Conservation (phyloP, 2,113 vertebrate genomes). For the Oncorhynchus gorbuscha region DNA sequence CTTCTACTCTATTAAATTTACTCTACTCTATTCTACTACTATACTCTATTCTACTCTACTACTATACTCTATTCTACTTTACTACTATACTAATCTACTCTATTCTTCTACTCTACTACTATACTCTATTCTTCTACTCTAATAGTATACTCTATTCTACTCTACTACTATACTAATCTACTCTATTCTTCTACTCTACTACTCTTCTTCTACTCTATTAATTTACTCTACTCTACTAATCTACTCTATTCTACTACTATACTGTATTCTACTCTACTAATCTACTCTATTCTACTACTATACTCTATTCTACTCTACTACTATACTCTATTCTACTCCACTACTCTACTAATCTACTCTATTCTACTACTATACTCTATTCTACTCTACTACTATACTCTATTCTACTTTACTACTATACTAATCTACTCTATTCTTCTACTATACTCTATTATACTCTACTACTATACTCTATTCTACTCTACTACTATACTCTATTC, state of each 20-base stretch:
- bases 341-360: too few relatives aligned
- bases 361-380: background rate
- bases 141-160: background rate
- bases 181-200: slow-evolving; percentile 55
- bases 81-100: too few relatives aligned
- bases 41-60: too few relatives aligned
- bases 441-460: background rate
- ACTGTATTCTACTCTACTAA: too few relatives aligned
- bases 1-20: too few relatives aligned
- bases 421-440: background rate
- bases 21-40: too few relatives aligned
- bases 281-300: too few relatives aligned
- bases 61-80: too few relatives aligned
- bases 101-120: too few relatives aligned
- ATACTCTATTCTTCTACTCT: background rate
- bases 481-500: slow-evolving; percentile 12
- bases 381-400: background rate
- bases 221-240: slow-evolving; percentile 51
- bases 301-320: too few relatives aligned
- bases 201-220: background rate
- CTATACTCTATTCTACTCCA: too few relatives aligned
- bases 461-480: slow-evolving; percentile 27
- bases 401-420: background rate
- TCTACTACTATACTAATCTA: background rate
- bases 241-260: slow-evolving; percentile 46